phyloP scores from a whole-genome alignment of 2,113 vertebrate genomes.

The Tragelaphus strepsiceros region DNA sequence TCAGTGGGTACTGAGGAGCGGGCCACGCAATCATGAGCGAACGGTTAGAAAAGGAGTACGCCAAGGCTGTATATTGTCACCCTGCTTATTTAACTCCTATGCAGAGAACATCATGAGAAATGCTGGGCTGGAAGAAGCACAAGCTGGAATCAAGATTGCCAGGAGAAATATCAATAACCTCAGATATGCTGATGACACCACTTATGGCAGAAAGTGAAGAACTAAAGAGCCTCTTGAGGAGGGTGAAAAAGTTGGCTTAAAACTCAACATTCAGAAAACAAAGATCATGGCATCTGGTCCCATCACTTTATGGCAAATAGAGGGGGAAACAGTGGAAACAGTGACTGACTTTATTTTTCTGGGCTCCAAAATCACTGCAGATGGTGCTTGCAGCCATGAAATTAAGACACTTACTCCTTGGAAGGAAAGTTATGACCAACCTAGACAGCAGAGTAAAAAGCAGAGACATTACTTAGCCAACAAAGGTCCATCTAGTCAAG shows the following conservation, averaged over 20 bases:
- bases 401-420: not conserved
- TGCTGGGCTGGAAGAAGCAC: too few species aligned
- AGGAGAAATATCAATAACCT: not conserved
- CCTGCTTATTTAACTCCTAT: too few species aligned
- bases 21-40: too few species aligned
- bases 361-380: not conserved
- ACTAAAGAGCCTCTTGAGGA: not conserved
- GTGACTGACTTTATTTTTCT: not conserved
- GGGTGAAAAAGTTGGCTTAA: not conserved
- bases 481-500: not conserved
- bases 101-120: not conserved
- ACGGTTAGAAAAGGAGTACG: too few species aligned
- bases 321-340: not conserved
- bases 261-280: not conserved
- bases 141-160: not conserved
- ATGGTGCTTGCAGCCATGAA: not conserved
- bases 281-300: not conserved
- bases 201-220: not conserved
- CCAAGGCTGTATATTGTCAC: too few species aligned
- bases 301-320: not conserved
- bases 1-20: too few species aligned
- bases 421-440: not conserved
- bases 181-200: not conserved
- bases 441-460: not conserved
- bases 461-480: not conserved